These are phyloP conservation scores for Procambarus virginalis DNA, from an alignment of 1,140 invertebrate genomes.

Conservation along the genomic window DNA sequence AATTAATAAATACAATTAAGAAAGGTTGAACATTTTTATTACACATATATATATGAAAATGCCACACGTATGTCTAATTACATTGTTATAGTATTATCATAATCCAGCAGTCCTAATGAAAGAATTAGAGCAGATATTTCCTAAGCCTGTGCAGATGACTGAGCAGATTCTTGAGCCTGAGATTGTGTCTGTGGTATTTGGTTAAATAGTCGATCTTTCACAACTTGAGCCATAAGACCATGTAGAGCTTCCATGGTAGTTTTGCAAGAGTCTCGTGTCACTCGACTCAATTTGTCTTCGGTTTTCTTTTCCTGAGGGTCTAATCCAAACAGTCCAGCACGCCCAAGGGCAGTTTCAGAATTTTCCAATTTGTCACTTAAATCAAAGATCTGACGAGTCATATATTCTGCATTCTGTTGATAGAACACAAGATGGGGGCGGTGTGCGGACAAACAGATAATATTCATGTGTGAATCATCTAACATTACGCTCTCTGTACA, in stretches of 20 bases:
- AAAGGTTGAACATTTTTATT: too few relatives aligned
- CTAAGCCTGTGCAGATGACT: conserved; percentile 30
- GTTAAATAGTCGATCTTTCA: conserved; percentile 97
- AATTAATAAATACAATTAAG: too few relatives aligned
- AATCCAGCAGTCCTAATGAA: not conserved
- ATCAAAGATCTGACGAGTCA: conserved; percentile 97
- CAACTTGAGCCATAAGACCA: conserved; percentile 97
- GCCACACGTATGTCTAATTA: too few relatives aligned
- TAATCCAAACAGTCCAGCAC: conserved; percentile 74
- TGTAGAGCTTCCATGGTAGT: conserved; percentile 98
- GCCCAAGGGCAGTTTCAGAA: conserved; percentile 87
- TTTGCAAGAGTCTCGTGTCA: conserved; percentile 96
- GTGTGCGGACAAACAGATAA: too few relatives aligned
- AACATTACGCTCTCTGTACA: too few relatives aligned
- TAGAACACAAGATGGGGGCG: conserved; percentile 13
- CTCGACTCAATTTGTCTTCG: conserved; percentile 97
- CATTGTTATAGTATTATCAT: too few relatives aligned
- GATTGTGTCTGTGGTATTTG: conserved; percentile 76
- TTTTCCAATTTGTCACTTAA: conserved; percentile 97
- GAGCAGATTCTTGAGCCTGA: conserved; percentile 31
- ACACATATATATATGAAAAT: too few relatives aligned
- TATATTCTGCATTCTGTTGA: conserved; percentile 92
- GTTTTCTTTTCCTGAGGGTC: conserved; percentile 84
- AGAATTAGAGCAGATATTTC: not conserved
- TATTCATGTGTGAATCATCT: too few relatives aligned